These are phyloP conservation scores for Oreochromis niloticus DNA, from an alignment of 2,113 vertebrate species.

Conservation along the genomic window DNA sequence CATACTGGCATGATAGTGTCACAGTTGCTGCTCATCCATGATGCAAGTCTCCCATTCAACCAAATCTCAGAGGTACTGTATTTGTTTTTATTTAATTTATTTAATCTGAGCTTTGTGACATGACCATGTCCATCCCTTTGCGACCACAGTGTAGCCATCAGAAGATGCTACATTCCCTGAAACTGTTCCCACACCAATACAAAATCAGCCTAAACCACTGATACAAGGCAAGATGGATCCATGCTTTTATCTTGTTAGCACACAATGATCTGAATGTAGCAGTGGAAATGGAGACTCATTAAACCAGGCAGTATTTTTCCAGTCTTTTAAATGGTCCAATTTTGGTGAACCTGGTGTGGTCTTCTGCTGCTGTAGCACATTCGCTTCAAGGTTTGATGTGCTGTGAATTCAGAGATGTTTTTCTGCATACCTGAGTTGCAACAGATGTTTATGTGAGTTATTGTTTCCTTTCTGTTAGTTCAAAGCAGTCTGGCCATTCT, in stretches of 20 bases:
- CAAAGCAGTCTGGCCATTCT: not conserved
- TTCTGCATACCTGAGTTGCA: not conserved
- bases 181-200: not conserved
- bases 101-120: not conserved
- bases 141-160: not conserved
- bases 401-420: not conserved
- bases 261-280: not conserved
- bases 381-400: not conserved
- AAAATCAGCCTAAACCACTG: not conserved
- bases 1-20: not conserved
- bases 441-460: not conserved
- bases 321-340: not conserved
- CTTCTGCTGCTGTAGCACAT: not conserved
- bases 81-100: not conserved
- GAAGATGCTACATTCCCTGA: not conserved
- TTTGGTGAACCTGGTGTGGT: not conserved
- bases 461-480: not conserved
- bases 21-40: not conserved
- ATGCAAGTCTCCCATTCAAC: not conserved
- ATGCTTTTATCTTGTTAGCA: not conserved
- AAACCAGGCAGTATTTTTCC: not conserved
- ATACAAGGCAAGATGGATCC: not conserved
- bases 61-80: not conserved
- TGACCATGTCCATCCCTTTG: not conserved
- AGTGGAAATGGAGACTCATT: not conserved